These are phyloP conservation scores for Cryptomyrus ogoouensis DNA, from an alignment of 2,113 vertebrate genomes.

Conservation along the genomic window DNA sequence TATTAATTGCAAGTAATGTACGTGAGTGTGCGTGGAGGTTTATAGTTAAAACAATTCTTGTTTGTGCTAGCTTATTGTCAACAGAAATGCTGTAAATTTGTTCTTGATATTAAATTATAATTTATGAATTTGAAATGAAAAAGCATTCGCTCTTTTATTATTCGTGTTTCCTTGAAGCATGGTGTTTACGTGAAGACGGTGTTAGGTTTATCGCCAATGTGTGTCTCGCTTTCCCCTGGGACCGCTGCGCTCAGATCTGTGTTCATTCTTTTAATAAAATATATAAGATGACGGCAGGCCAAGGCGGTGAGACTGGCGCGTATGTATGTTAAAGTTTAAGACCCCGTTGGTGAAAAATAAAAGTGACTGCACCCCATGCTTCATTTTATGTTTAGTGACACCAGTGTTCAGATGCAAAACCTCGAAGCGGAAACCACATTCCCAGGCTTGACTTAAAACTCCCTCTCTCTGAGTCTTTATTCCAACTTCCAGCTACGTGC, in stretches of 20 bases:
- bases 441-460: neutral
- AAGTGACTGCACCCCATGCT: neutral
- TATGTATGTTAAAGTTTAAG: neutral
- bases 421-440: neutral
- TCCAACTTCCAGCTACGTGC: neutral
- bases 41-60: slow-evolving; percentile 91
- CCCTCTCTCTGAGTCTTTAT: neutral
- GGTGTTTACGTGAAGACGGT: neutral
- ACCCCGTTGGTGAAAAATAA: slow-evolving; percentile 1
- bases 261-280: neutral
- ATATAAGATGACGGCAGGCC: neutral
- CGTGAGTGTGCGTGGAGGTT: slow-evolving; percentile 93
- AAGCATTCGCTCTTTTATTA: slow-evolving; percentile 78
- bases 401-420: neutral
- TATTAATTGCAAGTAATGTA: slow-evolving; percentile 91
- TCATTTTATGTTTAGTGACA: slow-evolving; percentile 1
- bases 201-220: slow-evolving; percentile 7
- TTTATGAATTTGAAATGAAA: slow-evolving; percentile 97
- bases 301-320: neutral
- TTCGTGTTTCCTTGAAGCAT: slow-evolving; percentile 25
- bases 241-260: neutral
- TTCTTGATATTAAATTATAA: slow-evolving; percentile 99
- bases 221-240: neutral
- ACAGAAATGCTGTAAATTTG: slow-evolving; percentile 98
- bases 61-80: slow-evolving; percentile 99